phyloP scores from a whole-genome alignment of 2,113 vertebrate species.

The Cnemophilus loriae region DNA sequence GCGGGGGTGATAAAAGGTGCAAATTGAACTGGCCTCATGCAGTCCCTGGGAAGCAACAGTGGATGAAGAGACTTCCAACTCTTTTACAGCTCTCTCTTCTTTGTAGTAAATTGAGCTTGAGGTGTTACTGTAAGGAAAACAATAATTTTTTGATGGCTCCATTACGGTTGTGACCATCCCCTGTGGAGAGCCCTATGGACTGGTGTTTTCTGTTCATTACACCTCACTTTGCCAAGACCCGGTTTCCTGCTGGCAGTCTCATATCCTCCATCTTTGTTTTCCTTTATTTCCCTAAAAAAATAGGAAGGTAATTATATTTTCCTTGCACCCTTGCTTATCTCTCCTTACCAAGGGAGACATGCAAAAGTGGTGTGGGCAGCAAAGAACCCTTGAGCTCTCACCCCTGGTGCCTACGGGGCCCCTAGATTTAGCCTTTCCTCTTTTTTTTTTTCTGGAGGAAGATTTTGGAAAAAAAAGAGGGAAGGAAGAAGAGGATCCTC shows the following conservation, averaged over 20 bases:
- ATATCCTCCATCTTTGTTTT: constrained; percentile 1
- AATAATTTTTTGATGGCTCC: constrained; percentile 53
- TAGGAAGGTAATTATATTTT: neutral
- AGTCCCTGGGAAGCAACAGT: constrained; percentile 33
- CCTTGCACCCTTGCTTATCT: neutral
- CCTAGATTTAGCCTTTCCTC: neutral
- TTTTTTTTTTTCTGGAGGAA: neutral
- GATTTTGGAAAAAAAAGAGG: neutral
- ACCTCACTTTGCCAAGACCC: neutral
- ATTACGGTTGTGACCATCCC: neutral
- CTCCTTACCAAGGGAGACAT: neutral
- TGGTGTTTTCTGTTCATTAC: constrained; percentile 62
- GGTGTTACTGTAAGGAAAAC: constrained; percentile 55
- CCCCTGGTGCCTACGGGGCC: neutral
- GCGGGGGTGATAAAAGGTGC: constrained; percentile 49
- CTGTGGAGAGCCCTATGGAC: neutral
- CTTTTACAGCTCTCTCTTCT: neutral
- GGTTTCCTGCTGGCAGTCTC: constrained; percentile 37
- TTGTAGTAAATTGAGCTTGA: constrained; percentile 37
- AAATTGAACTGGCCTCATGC: constrained; percentile 58
- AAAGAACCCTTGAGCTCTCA: neutral
- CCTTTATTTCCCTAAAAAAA: constrained; percentile 18
- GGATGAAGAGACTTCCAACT: constrained; percentile 11
- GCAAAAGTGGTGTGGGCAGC: neutral
- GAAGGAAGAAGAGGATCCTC: neutral